phyloP scores from a whole-genome alignment of 2,888 invertebrate species.

The Mythimna albipuncta region DNA sequence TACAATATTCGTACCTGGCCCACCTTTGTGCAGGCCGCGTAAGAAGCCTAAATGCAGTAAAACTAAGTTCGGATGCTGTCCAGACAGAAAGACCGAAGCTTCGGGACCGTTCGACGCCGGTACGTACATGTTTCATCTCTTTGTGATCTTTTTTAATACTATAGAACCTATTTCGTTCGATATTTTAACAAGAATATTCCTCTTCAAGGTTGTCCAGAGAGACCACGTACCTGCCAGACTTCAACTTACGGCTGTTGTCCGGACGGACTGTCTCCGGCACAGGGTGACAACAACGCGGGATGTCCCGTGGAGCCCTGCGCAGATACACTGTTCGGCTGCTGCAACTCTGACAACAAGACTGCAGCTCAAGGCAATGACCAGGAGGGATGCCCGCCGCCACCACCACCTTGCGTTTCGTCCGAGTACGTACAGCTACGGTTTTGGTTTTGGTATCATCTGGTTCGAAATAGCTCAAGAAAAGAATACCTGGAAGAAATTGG shows the following conservation, averaged over 20 bases:
- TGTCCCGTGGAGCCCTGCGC: slow-evolving; percentile 94
- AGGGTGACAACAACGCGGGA: slow-evolving; percentile 93
- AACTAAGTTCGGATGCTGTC: slow-evolving; percentile 95
- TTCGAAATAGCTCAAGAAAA: too few relatives aligned
- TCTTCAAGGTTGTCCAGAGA: slow-evolving; percentile 91
- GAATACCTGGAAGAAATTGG: too few relatives aligned
- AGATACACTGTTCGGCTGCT: slow-evolving; percentile 96
- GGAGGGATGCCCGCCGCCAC: slow-evolving; percentile 95
- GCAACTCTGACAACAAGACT: slow-evolving; percentile 93
- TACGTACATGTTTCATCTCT: slow-evolving; percentile 59
- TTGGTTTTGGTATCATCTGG: neutral
- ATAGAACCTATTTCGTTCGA: neutral
- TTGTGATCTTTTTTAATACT: neutral
- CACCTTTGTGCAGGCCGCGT: slow-evolving; percentile 80
- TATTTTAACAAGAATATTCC: neutral
- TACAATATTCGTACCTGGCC: slow-evolving; percentile 64
- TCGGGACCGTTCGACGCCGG: slow-evolving; percentile 95
- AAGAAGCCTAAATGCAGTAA: slow-evolving; percentile 90
- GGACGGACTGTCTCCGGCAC: slow-evolving; percentile 95
- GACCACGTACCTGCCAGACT: slow-evolving; percentile 92
- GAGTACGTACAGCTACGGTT: slow-evolving; percentile 75
- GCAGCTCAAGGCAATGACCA: slow-evolving; percentile 95
- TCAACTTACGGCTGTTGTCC: slow-evolving; percentile 95
- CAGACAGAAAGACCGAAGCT: slow-evolving; percentile 94
- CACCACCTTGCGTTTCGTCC: too few relatives aligned